phyloP scores from a whole-genome alignment of 2,888 invertebrate genomes.

The Cecidostiba fungosa region DNA sequence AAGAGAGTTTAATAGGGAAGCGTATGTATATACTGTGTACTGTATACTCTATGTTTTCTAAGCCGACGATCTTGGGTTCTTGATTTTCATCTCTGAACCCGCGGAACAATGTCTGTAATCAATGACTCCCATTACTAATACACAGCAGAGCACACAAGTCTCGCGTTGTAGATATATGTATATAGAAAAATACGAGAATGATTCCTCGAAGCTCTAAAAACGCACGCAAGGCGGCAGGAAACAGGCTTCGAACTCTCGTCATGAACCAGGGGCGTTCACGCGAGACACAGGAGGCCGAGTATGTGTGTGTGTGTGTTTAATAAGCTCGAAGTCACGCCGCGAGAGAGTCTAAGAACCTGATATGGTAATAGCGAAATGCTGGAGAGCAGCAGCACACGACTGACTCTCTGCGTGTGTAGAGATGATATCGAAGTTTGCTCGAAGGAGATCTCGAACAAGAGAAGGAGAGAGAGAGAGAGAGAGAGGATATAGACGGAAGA shows the following conservation, averaged over 20 bases:
- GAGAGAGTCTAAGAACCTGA: constrained; percentile 66
- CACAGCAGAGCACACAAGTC: not conserved
- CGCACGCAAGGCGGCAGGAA: not conserved
- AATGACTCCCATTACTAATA: constrained; percentile 1
- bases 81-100: not conserved
- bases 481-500: constrained; percentile 19
- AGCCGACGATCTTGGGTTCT: not conserved
- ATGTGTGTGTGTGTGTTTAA: constrained; percentile 32
- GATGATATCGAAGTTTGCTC: constrained; percentile 69
- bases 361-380: constrained; percentile 73
- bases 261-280: constrained; percentile 24
- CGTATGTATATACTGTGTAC: too few species aligned
- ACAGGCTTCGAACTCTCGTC: constrained; percentile 19
- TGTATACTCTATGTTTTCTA: not conserved
- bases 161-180: not conserved
- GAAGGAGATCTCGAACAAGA: constrained; percentile 67
- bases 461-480: constrained; percentile 67
- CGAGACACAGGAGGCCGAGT: not conserved
- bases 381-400: constrained; percentile 67
- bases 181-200: not conserved
- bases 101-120: not conserved
- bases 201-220: not conserved
- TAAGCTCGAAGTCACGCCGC: constrained; percentile 9
- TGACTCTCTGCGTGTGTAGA: constrained; percentile 57
- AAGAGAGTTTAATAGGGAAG: constrained; percentile 7